Base-by-base conservation (phyloP, 2,113 vertebrate genomes). In the Chionodraco myersi region DNA sequence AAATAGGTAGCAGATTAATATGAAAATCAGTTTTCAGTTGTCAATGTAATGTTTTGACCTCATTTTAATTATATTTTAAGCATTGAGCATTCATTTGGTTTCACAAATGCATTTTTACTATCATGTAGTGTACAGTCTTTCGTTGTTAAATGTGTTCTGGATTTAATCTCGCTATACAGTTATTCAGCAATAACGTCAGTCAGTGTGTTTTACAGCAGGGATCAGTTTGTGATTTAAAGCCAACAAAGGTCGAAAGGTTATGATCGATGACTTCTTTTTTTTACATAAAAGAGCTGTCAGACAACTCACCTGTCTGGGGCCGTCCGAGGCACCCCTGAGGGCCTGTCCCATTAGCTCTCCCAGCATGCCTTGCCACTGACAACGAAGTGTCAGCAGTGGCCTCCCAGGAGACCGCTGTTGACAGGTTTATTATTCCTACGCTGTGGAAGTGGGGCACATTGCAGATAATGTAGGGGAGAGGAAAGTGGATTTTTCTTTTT, bases 391-490 rank as follows among this genome's bases (percentile, higher is more conserved):
- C 83, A 86, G 77, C 69, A 53, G 59, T 41, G 74, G 53, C 52
- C 53, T 79, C 80, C 68, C 75, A 16, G 13, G 71, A 78, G 81
- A 68, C 79, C 41, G 47, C 66, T 77, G 81, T 79, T 83, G 84
- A 84, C 88, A 85, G 81, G 81, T 89, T 83, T 87, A 87, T 86
- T 91, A 85, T 90, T 88, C 54, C 57, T 64, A 34, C 41, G 26
- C 64, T 49, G 71, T 64, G 21, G 48, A 79, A 75, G 52, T 75
- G 60, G 67, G 67, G 15, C 58, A 61, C 59, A 66, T 4, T 30
- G 10, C 7, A 21, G n/a, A 76, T 44, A 8, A 61, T 41, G 18
- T 11, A 79, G 49, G 14, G n/a, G 34, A 60, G 36, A 56, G 21
- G 11, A 73, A 30, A 21, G 13, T 10, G 11, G 8, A 9, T 12